A percentile compares a stretch with the other conserved stretches of the same genome.
phyloP scores from a whole-genome alignment of 2,888 invertebrate genomes.

The Drosophila subquinaria region DNA sequence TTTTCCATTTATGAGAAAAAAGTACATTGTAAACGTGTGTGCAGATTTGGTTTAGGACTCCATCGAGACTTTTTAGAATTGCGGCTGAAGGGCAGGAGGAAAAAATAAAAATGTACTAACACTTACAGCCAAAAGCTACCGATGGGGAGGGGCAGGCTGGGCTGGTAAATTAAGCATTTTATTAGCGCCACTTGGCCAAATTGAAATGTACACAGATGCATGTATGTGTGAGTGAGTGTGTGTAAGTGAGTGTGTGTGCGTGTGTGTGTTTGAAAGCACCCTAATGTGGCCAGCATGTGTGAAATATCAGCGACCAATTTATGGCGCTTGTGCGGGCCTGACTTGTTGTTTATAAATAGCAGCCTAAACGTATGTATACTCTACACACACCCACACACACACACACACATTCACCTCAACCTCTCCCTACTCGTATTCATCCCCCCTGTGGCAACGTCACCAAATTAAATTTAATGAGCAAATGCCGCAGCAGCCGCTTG shows the following conservation, averaged over 20 bases:
- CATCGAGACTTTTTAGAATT: constrained; percentile 22
- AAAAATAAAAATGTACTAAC: constrained; percentile 22
- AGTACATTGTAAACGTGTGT: constrained; percentile 14
- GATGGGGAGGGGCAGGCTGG: constrained; percentile 2
- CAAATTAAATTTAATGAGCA: constrained; percentile 77
- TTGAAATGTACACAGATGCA: constrained; percentile 44
- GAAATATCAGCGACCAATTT: constrained; percentile 77
- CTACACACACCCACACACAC: constrained; percentile 3
- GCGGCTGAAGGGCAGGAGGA: constrained; percentile 26
- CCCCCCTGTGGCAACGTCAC: constrained; percentile 37
- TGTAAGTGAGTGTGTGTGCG: constrained; percentile 1
- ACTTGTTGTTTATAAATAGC: constrained; percentile 68
- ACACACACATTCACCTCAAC: neutral
- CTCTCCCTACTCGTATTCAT: neutral
- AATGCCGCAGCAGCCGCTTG: constrained; percentile 52
- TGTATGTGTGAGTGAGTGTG: constrained; percentile 1
- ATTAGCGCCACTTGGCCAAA: constrained; percentile 58
- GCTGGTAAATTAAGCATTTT: constrained; percentile 77
- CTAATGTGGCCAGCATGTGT: constrained; percentile 66
- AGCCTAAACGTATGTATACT: constrained; percentile 16
- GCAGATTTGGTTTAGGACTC: constrained; percentile 36
- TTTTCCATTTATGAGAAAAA: neutral
- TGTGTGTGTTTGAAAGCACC: constrained; percentile 20
- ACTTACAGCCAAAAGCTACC: constrained; percentile 14
- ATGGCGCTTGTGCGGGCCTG: constrained; percentile 68